A percentile compares a stretch with the other conserved stretches of the same genome.
Conservation (phyloP, 2,888 invertebrate genomes). For the Caenorhabditis sp. region DNA sequence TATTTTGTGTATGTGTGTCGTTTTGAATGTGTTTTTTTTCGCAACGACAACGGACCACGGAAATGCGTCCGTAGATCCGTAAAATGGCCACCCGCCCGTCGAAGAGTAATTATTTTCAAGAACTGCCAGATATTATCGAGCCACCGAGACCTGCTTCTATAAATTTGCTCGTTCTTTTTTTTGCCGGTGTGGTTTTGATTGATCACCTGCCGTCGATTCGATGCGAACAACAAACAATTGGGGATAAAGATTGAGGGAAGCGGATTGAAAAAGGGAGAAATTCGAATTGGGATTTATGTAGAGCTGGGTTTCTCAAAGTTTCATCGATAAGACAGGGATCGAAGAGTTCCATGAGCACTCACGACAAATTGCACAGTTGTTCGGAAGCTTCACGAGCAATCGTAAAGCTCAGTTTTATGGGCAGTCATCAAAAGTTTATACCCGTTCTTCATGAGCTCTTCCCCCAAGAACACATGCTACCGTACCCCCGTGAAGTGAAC, state of each 20-base stretch:
- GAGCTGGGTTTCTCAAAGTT: too few species aligned
- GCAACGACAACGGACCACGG: slow-evolving; percentile 15
- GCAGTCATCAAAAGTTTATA: too few species aligned
- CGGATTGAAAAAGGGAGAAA: too few species aligned
- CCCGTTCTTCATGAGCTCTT: too few species aligned
- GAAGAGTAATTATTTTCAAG: slow-evolving; percentile 6
- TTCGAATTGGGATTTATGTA: too few species aligned
- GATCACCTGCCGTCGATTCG: slow-evolving; percentile 33
- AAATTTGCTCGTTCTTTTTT: slow-evolving; percentile 14
- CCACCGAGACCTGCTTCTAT: not conserved
- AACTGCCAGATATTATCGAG: not conserved
- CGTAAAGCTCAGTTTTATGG: too few species aligned
- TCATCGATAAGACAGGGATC: too few species aligned
- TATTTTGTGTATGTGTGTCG: slow-evolving; percentile 12
- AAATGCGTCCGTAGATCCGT: slow-evolving; percentile 22
- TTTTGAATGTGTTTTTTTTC: slow-evolving; percentile 47
- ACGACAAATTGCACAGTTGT: too few species aligned
- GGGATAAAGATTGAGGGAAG: too few species aligned
- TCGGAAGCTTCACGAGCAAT: too few species aligned
- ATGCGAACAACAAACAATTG: not conserved
- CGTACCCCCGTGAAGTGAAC: not conserved
- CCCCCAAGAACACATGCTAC: too few species aligned
- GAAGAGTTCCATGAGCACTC: too few species aligned
- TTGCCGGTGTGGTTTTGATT: slow-evolving; percentile 52
- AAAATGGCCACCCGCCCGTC: slow-evolving; percentile 19